Evolutionary conservation across 2,888 invertebrate genomes (phyloP), one percentile per base, ranked within the genome.

Genomic region (Rhaphigaster nebulosa): DNA sequence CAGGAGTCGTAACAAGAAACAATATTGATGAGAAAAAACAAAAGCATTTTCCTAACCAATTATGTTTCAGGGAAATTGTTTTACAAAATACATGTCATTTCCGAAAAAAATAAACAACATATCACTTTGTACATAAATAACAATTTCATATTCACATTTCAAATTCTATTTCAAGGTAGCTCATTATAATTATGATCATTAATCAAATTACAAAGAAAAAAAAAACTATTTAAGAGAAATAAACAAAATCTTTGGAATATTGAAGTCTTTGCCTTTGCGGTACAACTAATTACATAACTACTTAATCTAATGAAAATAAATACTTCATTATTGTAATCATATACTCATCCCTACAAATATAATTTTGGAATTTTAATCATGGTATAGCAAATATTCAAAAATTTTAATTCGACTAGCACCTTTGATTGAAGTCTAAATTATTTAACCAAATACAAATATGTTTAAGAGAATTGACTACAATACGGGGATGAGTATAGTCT

Each of bases 201-300:
- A 76, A 90, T 87, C 84, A 56, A 90, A 90, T 90, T 90, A 90
- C 80, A 90, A 65, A 87, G 60, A 90, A 70, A 80, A 90, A 70
- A 80, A 80, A 76, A 90, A 70, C 89, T 89, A 89, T 90, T 76
- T 80, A 89, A 91, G 84, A 87, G 88, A 70, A 90, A 90, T 60
- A 88, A 90, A 89, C 76, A 87, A 90, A 84, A 91, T 91, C 91
- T 91, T 91, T 91, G 91, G 91, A 87, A 91, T 91, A 91, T 34
- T 91, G 90, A 91, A 91, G 91, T 91, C 91, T 91, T 90, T 90
- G 87, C 90, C 90, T 87, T 90, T 90, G 54, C 90, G 87, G 90
- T 90, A 90, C 52, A 90, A 90, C 90, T 90, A 90, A 89, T 89
- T 89, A 89, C 45, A 84, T 52, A 87, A 80, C 84, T 87, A 90